A percentile compares a stretch with the other conserved stretches of the same genome.
Evolutionary conservation across 2,113 vertebrate species (phyloP).

Genomic region (Pteruthius melanotis): DNA sequence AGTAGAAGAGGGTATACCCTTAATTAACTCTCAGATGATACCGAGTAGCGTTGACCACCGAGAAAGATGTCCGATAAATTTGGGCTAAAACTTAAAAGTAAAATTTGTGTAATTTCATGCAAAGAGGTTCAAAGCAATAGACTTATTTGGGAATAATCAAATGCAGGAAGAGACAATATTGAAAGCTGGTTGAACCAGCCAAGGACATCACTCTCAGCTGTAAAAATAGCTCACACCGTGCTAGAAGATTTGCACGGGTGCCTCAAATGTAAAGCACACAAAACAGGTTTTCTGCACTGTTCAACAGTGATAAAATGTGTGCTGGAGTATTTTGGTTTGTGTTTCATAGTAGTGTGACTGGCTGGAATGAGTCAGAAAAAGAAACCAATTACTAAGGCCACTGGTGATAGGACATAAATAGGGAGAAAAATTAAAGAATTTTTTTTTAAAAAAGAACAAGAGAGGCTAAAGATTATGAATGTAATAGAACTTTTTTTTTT

Average conservation of each 20-base stretch:
- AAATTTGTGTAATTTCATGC: not conserved
- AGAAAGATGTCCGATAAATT: not conserved
- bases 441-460: not conserved
- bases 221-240: rapidly evolving
- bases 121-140: not conserved
- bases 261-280: not conserved
- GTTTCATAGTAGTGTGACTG: not conserved
- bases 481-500: not conserved
- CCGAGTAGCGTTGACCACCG: not conserved
- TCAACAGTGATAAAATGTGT: not conserved
- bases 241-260: not conserved
- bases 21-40: not conserved
- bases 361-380: not conserved
- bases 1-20: not conserved
- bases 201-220: not conserved
- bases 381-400: not conserved
- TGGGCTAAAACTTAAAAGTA: not conserved
- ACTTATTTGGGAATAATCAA: not conserved
- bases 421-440: not conserved
- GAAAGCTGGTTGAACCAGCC: not conserved
- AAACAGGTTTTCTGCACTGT: not conserved
- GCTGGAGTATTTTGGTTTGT: not conserved
- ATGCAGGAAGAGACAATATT: not conserved
- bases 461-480: not conserved
- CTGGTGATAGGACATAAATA: not conserved